Conservation (phyloP, 2,797 vertebrate genomes). For the Spinibarbus caldwelli region DNA sequence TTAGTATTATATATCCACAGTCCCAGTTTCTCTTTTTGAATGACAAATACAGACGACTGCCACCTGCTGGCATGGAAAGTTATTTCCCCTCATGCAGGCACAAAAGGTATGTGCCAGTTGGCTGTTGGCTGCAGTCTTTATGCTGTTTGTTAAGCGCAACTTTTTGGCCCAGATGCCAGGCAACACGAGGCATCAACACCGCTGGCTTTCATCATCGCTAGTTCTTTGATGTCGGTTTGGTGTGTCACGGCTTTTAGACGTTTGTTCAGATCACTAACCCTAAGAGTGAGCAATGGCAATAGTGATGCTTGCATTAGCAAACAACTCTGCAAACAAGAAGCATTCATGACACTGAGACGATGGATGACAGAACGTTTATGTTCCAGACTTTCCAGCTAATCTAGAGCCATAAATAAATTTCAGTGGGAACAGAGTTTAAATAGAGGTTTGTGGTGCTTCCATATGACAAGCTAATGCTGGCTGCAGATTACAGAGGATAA, state of each 20-base stretch:
- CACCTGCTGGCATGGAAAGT: not conserved
- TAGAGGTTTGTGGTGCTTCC: constrained; percentile 28
- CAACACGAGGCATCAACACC: not conserved
- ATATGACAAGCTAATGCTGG: constrained; percentile 33
- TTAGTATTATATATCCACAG: not conserved
- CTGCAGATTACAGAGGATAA: constrained; percentile 53
- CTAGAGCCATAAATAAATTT: constrained; percentile 26
- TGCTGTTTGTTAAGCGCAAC: not conserved
- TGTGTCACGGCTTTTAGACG: constrained; percentile 1
- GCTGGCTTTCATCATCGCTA: not conserved
- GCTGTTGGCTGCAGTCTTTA: not conserved
- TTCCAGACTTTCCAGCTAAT: constrained; percentile 35
- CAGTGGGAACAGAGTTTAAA: constrained; percentile 31
- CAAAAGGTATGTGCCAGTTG: not conserved
- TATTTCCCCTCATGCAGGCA: not conserved
- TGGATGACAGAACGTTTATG: constrained; percentile 13
- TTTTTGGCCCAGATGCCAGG: not conserved
- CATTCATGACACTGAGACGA: constrained; percentile 20
- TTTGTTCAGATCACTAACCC: constrained; percentile 22
- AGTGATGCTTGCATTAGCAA: constrained; percentile 16
- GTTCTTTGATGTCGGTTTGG: not conserved
- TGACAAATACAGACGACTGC: not conserved
- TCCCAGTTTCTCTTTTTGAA: not conserved
- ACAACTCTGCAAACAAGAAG: constrained; percentile 14
- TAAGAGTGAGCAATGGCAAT: not conserved